A percentile compares a stretch with the other conserved stretches of the same genome.
Evolutionary conservation across 2,113 vertebrate species (phyloP).

Genomic region (Cavia aperea): DNA sequence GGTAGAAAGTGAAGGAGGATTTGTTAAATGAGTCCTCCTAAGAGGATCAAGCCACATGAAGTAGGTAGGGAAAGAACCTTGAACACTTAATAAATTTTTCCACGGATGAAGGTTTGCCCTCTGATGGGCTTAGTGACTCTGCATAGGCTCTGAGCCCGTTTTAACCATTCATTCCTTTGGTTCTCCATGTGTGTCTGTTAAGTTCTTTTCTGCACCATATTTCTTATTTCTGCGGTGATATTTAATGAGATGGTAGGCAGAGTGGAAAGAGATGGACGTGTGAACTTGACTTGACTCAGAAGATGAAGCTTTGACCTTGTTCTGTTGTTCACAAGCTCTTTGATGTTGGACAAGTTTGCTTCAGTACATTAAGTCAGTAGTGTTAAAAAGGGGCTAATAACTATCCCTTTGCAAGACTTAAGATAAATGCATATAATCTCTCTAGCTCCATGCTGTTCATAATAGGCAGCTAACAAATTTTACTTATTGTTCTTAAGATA

Average conservation of each 20-base stretch:
- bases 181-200: not conserved
- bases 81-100: not conserved
- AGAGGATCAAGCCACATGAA: too few species aligned
- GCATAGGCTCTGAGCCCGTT: not conserved
- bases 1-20: not conserved
- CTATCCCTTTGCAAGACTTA: not conserved
- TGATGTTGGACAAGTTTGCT: not conserved
- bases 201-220: not conserved
- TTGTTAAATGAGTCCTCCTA: not conserved
- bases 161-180: not conserved
- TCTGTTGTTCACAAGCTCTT: not conserved
- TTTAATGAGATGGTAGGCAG: not conserved
- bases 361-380: not conserved
- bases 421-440: not conserved
- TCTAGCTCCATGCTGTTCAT: not conserved
- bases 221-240: slow-evolving; percentile 1
- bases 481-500: not conserved
- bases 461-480: not conserved
- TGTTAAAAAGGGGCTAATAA: not conserved
- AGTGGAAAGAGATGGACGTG: not conserved
- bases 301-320: not conserved
- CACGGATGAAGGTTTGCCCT: too few species aligned
- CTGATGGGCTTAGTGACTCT: not conserved
- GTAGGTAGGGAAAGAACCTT: not conserved
- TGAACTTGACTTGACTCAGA: not conserved